Evolutionary conservation across 30 jellyfish, hydroid and myxozoan species (phyloP).

Genomic region (Sanderia malayensis): DNA sequence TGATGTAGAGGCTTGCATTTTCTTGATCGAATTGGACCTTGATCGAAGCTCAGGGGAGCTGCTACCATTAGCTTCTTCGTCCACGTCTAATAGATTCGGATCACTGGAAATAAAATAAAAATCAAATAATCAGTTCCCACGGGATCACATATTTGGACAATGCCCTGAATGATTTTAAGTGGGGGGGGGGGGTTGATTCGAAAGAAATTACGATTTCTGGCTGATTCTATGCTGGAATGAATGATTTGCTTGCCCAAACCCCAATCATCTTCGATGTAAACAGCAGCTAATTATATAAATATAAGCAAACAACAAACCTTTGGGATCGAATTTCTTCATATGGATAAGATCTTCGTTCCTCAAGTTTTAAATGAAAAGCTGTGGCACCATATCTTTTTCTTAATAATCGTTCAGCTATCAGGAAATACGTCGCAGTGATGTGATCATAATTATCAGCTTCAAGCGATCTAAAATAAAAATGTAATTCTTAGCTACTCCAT

Average conservation of each 20-base stretch:
- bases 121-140: too few species aligned
- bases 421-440: constrained; percentile 89
- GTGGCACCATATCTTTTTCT: constrained; percentile 68
- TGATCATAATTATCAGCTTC: constrained; percentile 83
- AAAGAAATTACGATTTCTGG: too few species aligned
- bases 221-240: too few species aligned
- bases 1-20: constrained; percentile 17
- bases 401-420: constrained; percentile 83
- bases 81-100: constrained; percentile 65
- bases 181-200: too few species aligned
- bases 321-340: constrained; percentile 51
- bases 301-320: constrained; percentile 15
- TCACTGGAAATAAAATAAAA: constrained; percentile 46
- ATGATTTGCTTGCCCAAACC: too few species aligned
- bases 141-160: too few species aligned
- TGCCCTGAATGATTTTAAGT: too few species aligned
- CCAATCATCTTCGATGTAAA: too few species aligned
- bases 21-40: constrained; percentile 1
- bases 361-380: constrained; percentile 75
- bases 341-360: constrained; percentile 70
- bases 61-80: constrained; percentile 34
- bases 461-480: constrained; percentile 71
- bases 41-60: constrained; percentile 58
- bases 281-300: too few species aligned
- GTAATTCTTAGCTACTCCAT: too few species aligned